Conservation (phyloP, 2,113 vertebrate species). For the Mormyrus lacerda region DNA sequence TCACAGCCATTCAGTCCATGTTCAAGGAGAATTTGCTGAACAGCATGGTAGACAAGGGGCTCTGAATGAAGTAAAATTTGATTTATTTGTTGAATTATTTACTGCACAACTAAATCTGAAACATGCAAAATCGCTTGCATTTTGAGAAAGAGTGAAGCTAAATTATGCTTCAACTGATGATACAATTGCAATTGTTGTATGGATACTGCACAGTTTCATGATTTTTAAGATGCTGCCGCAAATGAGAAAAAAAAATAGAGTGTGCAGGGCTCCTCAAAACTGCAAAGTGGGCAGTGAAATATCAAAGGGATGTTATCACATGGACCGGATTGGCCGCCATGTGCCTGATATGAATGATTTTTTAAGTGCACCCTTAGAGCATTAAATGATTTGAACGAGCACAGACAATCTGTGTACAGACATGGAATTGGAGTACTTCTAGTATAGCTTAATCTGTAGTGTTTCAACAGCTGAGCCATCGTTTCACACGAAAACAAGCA, state of each 20-base stretch:
- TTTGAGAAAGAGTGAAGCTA: background rate
- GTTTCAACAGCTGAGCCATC: background rate
- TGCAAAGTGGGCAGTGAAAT: background rate
- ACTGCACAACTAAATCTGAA: background rate
- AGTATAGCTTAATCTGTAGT: conserved; percentile 1
- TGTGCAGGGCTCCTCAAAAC: background rate
- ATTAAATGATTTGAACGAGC: conserved; percentile 10
- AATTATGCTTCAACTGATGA: background rate
- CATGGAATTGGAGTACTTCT: background rate
- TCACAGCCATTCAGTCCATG: background rate
- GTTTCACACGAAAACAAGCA: background rate
- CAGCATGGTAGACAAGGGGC: background rate
- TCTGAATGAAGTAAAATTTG: background rate
- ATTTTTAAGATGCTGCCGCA: background rate
- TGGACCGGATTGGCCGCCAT: background rate
- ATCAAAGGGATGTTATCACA: background rate
- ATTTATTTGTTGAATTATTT: conserved; percentile 6
- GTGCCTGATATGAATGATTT: background rate
- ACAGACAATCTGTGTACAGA: background rate
- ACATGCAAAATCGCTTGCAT: background rate
- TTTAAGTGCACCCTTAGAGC: conserved; percentile 4
- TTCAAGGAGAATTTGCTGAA: background rate
- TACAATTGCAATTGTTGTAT: background rate
- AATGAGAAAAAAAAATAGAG: background rate
- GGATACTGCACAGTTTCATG: background rate